Evolutionary conservation across 2,113 vertebrate species (phyloP).

Genomic region (Microtus richardsoni): DNA sequence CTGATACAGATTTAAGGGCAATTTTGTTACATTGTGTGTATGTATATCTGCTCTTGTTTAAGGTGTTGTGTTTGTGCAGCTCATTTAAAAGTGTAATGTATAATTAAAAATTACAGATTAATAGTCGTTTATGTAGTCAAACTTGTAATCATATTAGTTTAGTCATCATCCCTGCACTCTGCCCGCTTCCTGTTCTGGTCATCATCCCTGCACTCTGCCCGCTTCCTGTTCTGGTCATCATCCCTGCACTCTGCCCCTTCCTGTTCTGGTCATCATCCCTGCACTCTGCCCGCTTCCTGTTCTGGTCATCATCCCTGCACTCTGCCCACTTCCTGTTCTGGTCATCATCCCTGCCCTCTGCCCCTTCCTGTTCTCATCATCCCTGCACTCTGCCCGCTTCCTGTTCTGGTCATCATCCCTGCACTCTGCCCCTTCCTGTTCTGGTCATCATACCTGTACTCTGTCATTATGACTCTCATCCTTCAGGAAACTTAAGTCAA

Average conservation of each 20-base stretch:
- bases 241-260: not conserved
- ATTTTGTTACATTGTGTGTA: no score
- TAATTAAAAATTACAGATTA: no score
- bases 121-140: no score
- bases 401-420: not conserved
- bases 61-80: no score
- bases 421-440: not conserved
- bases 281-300: no score
- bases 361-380: no score
- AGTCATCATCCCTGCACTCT: not conserved
- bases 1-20: no score
- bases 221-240: not conserved
- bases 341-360: not conserved
- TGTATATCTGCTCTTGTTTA: no score
- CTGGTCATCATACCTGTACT: not conserved
- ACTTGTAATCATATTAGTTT: no score
- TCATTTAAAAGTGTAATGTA: no score
- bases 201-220: not conserved
- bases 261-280: not conserved
- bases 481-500: not conserved
- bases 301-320: not conserved
- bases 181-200: not conserved
- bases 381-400: not conserved
- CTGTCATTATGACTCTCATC: not conserved
- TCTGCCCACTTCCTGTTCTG: not conserved